These are phyloP conservation scores for Aplodontia rufa DNA, from an alignment of 2,113 vertebrate species.

Conservation along the genomic window DNA sequence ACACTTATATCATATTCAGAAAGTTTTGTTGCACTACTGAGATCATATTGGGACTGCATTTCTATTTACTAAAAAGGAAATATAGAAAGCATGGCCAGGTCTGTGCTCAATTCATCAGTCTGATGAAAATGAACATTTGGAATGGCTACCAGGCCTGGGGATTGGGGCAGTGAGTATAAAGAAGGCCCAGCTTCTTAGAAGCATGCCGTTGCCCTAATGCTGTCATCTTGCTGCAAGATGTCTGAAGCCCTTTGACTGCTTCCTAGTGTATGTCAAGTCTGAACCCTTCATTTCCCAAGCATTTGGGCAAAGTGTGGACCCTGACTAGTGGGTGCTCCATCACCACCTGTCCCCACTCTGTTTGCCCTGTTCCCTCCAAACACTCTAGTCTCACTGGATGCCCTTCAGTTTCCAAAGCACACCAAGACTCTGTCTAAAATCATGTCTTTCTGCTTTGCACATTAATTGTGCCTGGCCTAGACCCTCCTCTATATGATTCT, in stretches of 20 bases:
- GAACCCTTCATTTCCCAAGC: not conserved
- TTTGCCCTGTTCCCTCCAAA: not conserved
- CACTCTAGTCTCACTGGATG: not conserved
- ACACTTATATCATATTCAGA: not conserved
- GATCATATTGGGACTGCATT: not conserved
- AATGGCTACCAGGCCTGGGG: not conserved
- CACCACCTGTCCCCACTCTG: not conserved
- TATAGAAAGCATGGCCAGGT: not conserved
- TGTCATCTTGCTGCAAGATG: not conserved
- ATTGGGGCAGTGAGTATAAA: not conserved
- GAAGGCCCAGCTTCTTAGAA: not conserved
- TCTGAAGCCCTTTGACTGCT: not conserved
- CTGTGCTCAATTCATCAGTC: not conserved
- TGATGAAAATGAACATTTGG: conserved; percentile 16
- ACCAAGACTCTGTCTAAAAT: not conserved
- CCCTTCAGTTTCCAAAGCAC: not conserved
- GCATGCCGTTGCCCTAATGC: not conserved
- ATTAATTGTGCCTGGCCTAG: not conserved
- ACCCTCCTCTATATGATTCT: not conserved
- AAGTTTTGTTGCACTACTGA: not conserved
- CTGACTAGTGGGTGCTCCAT: not conserved
- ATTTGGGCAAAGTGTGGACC: not conserved
- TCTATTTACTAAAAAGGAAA: not conserved
- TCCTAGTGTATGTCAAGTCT: not conserved
- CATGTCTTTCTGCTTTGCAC: not conserved